Base-by-base conservation (phyloP, 2,888 invertebrate genomes). In the Callinectes sapidus region DNA sequence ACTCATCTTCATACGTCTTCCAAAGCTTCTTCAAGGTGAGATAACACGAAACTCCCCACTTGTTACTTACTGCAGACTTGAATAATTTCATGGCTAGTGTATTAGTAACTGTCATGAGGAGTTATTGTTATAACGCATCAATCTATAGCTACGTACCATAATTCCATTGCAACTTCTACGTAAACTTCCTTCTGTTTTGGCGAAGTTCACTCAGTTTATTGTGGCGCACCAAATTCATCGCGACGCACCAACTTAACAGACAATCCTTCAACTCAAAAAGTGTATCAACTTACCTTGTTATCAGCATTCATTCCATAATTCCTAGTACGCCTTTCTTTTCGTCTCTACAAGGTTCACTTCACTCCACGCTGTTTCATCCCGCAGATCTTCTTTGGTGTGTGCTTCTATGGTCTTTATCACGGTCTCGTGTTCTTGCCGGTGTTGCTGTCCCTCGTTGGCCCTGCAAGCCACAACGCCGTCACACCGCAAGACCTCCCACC, bases 11-110 rank as follows among this genome's bases (percentile, higher is more conserved):
- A 86, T 95, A 95, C 95, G 95, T 95, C 54, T 95, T 95, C 94
- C 95, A 94, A 8, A 95, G 95, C 14, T 95, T 95, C 95, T 95
- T 95, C 93, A 95, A 95, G 95, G 95, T 95, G 39, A 28, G 95
- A 95, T 95, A n/a, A 28, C 55, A 28, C 28, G 54, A 87, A 10
- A 71, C 13, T 71, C 23, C 3, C 23, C 3, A 23, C 61, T 23
- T 23, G 23, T 5, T 0, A 61, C 23, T 48, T 77, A 13, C 71
- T 10, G 10, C 10, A 28, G 28, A 28, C 23, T 77, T 77, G 8
- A 77, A 77, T 5, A 18, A 61, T 61, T 61, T 61, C 23, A 23
- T 61, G 18, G 2, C 23, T 23, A 23, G 2, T 16, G 23, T 61
- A 61, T 23, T 23, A 23, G 18, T 61, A 39, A 3, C 39, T 61